Percentiles rank a stretch among this genome's conserved stretches.
These are phyloP conservation scores for Globodera ellingtonae DNA, from an alignment of 1,140 invertebrate species.

Conservation along the genomic window DNA sequence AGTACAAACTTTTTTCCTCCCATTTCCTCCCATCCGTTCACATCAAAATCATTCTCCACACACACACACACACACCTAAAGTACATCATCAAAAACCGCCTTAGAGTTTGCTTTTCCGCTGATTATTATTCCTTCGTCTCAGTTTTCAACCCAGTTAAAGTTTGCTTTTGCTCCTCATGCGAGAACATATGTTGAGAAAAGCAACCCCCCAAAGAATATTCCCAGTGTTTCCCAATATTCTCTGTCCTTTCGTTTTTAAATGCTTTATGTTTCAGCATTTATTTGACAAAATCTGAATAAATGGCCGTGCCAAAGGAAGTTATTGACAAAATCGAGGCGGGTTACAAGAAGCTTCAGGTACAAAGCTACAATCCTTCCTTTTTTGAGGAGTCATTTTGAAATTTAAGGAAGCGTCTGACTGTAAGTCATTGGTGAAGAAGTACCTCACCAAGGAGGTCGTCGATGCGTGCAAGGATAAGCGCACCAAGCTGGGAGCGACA, in stretches of 20 bases:
- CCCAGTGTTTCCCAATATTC: too few relatives aligned
- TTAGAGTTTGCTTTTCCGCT: neutral
- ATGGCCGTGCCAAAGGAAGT: slow-evolving; percentile 52
- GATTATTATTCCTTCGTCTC: neutral
- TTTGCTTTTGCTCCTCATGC: too few relatives aligned
- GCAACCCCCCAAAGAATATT: too few relatives aligned
- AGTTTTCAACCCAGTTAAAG: too few relatives aligned
- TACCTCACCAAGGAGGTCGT: slow-evolving; percentile 65
- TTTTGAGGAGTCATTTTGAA: neutral
- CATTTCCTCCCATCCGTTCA: neutral
- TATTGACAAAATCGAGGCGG: slow-evolving; percentile 79
- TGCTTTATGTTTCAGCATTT: neutral
- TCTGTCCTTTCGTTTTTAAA: neutral
- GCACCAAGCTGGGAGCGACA: slow-evolving; percentile 64
- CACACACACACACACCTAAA: neutral
- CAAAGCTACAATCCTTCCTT: neutral
- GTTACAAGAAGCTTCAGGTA: slow-evolving; percentile 70
- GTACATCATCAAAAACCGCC: neutral
- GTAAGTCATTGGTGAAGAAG: slow-evolving; percentile 66
- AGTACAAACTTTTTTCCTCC: neutral
- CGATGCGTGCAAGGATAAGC: slow-evolving; percentile 62
- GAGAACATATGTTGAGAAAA: too few relatives aligned
- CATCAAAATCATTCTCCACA: neutral
- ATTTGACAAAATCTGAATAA: slow-evolving; percentile 2
- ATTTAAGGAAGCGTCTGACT: slow-evolving; percentile 58